Conservation (phyloP, 2,888 invertebrate species). For the Lochmaea crataegi region DNA sequence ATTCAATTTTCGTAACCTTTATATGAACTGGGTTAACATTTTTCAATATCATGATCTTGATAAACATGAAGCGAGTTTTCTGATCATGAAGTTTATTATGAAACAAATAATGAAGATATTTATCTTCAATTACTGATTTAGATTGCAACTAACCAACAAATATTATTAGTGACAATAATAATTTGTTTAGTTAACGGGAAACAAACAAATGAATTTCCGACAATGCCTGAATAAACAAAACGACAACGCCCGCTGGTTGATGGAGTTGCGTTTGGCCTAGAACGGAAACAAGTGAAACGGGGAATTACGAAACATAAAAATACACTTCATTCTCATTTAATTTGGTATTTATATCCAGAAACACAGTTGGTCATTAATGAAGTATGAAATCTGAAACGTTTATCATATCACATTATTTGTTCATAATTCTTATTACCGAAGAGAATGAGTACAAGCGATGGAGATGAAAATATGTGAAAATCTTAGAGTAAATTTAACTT, state of each 20-base stretch:
- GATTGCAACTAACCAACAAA: slow-evolving; percentile 16
- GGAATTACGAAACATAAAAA: slow-evolving; percentile 26
- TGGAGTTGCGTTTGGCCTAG: slow-evolving; percentile 17
- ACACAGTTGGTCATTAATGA: not conserved
- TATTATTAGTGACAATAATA: slow-evolving; percentile 32
- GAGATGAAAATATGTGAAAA: no score
- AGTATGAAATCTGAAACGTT: not conserved
- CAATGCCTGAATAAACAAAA: slow-evolving; percentile 33
- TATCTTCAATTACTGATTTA: slow-evolving; percentile 23
- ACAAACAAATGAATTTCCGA: slow-evolving; percentile 34
- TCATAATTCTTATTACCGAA: not conserved
- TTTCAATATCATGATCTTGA: no score
- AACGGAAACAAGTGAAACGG: slow-evolving; percentile 24
- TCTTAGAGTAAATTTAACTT: no score
- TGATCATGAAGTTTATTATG: not conserved
- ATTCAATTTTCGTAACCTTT: no score
- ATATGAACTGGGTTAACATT: no score
- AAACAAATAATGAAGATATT: slow-evolving; percentile 20
- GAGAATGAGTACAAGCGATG: not conserved
- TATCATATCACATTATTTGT: not conserved
- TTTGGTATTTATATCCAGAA: not conserved
- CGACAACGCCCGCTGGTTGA: slow-evolving; percentile 15
- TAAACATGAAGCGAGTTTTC: not conserved
- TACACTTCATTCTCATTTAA: slow-evolving; percentile 21
- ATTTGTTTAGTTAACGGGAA: slow-evolving; percentile 28